Evolutionary conservation across 2,113 vertebrate species (phyloP).

Genomic region (Takifugu flavidus): DNA sequence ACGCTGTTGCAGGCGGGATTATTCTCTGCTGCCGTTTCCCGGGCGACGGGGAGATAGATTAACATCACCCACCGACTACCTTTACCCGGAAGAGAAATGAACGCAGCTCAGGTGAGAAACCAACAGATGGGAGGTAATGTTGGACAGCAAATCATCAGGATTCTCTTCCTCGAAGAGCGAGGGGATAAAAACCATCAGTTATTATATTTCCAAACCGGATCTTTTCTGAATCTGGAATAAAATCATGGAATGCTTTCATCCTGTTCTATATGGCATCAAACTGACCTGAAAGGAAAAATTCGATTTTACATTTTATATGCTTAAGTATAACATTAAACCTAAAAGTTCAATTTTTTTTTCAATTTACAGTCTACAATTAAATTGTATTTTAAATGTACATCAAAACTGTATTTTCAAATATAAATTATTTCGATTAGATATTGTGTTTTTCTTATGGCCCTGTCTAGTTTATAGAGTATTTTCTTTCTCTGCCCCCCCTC

Average conservation of each 20-base stretch:
- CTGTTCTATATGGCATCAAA: no score
- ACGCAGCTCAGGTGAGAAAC: conserved; percentile 16
- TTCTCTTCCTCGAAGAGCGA: neutral
- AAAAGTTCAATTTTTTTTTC: neutral
- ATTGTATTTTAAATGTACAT: neutral
- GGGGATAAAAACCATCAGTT: no score
- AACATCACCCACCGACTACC: conserved; percentile 58
- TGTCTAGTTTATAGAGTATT: neutral
- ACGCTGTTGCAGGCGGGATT: conserved; percentile 19
- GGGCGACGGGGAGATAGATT: conserved; percentile 63
- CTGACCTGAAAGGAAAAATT: no score
- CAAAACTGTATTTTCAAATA: neutral
- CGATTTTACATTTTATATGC: no score
- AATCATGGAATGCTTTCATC: no score
- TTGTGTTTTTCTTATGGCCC: neutral
- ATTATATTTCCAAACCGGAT: no score
- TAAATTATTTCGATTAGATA: neutral
- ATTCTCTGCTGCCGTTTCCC: conserved; percentile 55
- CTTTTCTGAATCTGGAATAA: no score
- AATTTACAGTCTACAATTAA: no score
- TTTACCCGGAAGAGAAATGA: conserved; percentile 51
- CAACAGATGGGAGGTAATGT: conserved; percentile 9
- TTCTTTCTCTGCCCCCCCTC: no score
- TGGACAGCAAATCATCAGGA: conserved; percentile 4
- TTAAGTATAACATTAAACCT: neutral